Percentiles rank a stretch among this genome's conserved stretches.
Conservation (phyloP, 2,113 vertebrate genomes). For the Paedocypris sp. region DNA sequence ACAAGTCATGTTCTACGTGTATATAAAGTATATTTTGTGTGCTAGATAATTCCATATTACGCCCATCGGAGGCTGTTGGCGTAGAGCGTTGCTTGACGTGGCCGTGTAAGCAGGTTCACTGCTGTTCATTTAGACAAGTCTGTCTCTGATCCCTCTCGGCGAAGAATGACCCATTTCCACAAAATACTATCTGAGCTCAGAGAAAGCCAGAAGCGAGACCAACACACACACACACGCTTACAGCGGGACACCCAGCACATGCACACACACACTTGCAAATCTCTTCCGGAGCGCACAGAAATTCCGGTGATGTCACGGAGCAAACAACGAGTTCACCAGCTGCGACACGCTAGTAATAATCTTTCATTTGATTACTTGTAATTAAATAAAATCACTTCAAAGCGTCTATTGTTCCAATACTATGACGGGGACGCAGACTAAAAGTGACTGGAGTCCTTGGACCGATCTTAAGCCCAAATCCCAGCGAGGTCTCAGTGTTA, state of each 20-base stretch:
- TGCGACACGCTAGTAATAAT: no score
- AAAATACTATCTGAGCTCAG: slow-evolving; percentile 20
- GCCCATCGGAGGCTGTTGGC: no score
- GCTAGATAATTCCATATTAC: no score
- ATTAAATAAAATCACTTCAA: no score
- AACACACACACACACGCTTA: background rate
- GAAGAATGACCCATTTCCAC: slow-evolving; percentile 29
- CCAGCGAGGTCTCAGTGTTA: no score
- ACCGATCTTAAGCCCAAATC: background rate
- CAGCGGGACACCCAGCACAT: background rate
- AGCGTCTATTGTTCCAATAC: no score
- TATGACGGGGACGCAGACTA: no score
- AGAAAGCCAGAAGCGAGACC: slow-evolving; percentile 27
- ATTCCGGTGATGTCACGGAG: background rate
- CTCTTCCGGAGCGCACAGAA: background rate
- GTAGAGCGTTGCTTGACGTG: no score
- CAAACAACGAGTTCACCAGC: background rate
- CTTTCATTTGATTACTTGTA: no score
- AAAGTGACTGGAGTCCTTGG: background rate
- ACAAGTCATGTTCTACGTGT: no score
- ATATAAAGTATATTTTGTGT: no score
- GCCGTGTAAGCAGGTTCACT: slow-evolving; percentile 3
- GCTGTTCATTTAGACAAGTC: slow-evolving; percentile 19
- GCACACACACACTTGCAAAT: background rate
- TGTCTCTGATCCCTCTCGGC: slow-evolving; percentile 28